These are phyloP conservation scores for Luscinia luscinia DNA, from an alignment of 2,797 vertebrate genomes.

Conservation along the genomic window DNA sequence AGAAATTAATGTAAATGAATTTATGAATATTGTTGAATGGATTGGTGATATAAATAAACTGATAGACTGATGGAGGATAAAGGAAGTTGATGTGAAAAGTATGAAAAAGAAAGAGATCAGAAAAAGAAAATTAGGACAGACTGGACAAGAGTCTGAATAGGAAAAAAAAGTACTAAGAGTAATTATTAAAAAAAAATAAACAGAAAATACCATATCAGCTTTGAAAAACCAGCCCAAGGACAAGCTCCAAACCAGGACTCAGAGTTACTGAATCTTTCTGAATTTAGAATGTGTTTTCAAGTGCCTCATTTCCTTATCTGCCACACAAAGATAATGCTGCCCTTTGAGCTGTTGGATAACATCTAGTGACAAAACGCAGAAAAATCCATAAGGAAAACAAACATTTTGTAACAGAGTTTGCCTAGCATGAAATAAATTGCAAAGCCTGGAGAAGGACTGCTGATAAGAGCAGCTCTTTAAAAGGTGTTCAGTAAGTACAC, in stretches of 20 bases:
- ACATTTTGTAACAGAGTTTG: background rate
- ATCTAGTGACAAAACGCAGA: background rate
- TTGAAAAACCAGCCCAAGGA: background rate
- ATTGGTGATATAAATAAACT: background rate
- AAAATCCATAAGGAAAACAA: background rate
- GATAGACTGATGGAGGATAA: background rate
- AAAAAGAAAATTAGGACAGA: background rate
- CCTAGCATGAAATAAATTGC: background rate
- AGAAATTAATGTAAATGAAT: background rate
- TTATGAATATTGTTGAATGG: background rate
- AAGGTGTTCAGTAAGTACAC: background rate
- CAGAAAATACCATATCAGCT: background rate
- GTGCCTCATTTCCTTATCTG: constrained; percentile 13
- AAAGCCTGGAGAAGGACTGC: background rate
- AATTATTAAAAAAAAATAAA: background rate
- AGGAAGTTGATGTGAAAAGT: background rate
- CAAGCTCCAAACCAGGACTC: background rate
- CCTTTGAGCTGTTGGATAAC: constrained; percentile 20
- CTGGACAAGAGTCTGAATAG: background rate
- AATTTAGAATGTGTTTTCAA: background rate
- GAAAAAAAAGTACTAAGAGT: background rate
- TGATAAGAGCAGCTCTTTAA: background rate
- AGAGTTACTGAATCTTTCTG: background rate
- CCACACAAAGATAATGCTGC: background rate
- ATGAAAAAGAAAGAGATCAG: background rate